These are phyloP conservation scores for Aramus guarauna DNA, from an alignment of 2,113 vertebrate species.

Conservation along the genomic window DNA sequence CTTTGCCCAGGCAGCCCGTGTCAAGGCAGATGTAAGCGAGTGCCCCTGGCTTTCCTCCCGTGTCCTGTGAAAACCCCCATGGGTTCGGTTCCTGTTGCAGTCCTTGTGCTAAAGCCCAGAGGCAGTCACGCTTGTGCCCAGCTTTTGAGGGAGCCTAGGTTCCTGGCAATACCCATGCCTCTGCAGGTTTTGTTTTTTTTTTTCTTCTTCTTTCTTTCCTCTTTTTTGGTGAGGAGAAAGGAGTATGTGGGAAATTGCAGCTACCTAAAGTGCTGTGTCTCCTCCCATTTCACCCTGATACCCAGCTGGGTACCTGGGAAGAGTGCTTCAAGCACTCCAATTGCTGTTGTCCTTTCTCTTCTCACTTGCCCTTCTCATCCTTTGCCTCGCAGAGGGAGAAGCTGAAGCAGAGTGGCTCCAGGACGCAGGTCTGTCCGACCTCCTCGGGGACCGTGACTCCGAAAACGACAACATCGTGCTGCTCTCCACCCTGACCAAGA, in stretches of 20 bases:
- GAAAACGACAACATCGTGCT: slow-evolving; percentile 78
- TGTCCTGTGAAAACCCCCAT: not conserved
- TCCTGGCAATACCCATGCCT: not conserved
- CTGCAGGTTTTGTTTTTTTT: too few relatives aligned
- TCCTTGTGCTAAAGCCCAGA: not conserved
- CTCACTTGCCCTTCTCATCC: not conserved
- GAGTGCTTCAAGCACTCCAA: accelerated
- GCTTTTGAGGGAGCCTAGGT: not conserved
- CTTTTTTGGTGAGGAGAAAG: not conserved
- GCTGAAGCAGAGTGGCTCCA: slow-evolving; percentile 87
- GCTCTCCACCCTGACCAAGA: slow-evolving; percentile 86
- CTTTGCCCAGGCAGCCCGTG: accelerated
- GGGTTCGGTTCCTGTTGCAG: not conserved
- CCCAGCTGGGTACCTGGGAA: not conserved
- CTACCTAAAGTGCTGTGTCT: too few relatives aligned
- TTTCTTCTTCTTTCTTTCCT: not conserved
- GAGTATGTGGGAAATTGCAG: too few relatives aligned
- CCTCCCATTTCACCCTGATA: accelerated
- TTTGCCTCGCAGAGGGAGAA: slow-evolving; percentile 76
- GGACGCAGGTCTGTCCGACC: slow-evolving; percentile 80
- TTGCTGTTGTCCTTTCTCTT: not conserved
- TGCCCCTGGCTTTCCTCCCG: not conserved
- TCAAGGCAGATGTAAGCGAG: not conserved
- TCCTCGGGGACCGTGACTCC: slow-evolving; percentile 73
- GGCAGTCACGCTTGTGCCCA: not conserved